Evolutionary conservation across 2,113 vertebrate genomes (phyloP), one percentile per base, ranked within the genome.

Genomic region (Pelobates fuscus): DNA sequence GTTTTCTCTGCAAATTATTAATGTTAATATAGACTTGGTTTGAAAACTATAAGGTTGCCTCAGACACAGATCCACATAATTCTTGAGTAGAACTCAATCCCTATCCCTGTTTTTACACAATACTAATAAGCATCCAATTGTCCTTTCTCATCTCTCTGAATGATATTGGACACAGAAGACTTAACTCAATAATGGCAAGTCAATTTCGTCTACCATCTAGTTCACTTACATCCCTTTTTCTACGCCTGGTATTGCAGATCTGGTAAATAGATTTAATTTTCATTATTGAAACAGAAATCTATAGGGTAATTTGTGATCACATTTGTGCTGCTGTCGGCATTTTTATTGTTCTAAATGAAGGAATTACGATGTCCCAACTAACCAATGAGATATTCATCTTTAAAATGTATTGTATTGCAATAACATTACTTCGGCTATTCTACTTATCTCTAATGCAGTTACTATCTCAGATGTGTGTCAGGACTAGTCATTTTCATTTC

Each of bases 131-230:
- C 5, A n/a, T 67, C 44, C 66, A 68, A n/a, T 15, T 18, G 18
- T 29, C 5, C 2, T 8, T 23, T 17, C 32, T n/a, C n/a, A 30
- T 5, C 18, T 23, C 11, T 55, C 27, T 55, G 32, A 65, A 43
- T 43, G 6, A 55, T 32, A 55, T 52, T 30, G 27, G 49, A 55
- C 49, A 68, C 20, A 18, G 26, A 29, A 55, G 24, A 24, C 15
- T 29, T 55, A 55, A 55, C 27, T 68, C 26, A 30, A 23, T 68
- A 68, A 68, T 2, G 46, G 26, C 26, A 32, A 14, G 2, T 30
- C 66, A 68, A 30, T 55, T 29, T 43, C 15, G 55, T 68, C 66
- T 37, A 68, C 26, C n/a, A 18, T 29, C 25, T 20, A 55, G 7
- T 32, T 55, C 27, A 54, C 49, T 14, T 17, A 12, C 27, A 32